phyloP scores from a whole-genome alignment of 2,888 invertebrate species.

The Galeruca laticollis region DNA sequence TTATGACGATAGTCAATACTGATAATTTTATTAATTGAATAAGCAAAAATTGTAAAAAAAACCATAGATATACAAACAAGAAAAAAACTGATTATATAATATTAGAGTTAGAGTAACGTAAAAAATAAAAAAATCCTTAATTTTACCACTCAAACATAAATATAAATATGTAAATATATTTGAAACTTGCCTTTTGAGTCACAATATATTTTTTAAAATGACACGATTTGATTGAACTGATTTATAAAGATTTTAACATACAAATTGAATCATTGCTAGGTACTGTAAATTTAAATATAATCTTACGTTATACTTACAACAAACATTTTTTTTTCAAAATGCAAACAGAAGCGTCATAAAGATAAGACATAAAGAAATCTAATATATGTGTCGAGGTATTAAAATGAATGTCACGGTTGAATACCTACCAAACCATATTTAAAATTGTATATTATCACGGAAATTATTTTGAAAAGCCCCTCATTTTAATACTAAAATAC shows the following conservation, averaged over 20 bases:
- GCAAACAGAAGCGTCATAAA: conserved; percentile 8
- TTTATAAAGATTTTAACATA: conserved; percentile 4
- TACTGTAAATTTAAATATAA: not conserved
- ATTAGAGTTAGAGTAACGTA: not conserved
- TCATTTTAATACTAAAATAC: too few species aligned
- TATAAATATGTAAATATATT: not conserved
- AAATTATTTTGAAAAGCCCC: too few species aligned
- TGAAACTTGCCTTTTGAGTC: not conserved
- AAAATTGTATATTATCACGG: not conserved
- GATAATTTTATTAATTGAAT: too few species aligned
- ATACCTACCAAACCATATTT: not conserved
- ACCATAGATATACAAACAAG: too few species aligned
- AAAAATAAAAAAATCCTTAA: not conserved
- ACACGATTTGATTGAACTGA: not conserved
- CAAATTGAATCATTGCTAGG: conserved; percentile 11
- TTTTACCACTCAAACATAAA: not conserved
- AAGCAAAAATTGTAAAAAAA: too few species aligned
- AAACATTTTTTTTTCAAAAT: not conserved
- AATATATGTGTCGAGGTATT: not conserved
- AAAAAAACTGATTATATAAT: too few species aligned
- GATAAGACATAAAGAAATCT: conserved; percentile 6
- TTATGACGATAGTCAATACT: too few species aligned
- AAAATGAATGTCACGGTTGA: conserved; percentile 3
- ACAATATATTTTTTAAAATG: not conserved
- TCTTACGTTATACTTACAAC: not conserved